Percentiles rank a stretch among this genome's conserved stretches.
phyloP scores from a whole-genome alignment of 2,888 invertebrate genomes.

The Chloroclystis v-ata region DNA sequence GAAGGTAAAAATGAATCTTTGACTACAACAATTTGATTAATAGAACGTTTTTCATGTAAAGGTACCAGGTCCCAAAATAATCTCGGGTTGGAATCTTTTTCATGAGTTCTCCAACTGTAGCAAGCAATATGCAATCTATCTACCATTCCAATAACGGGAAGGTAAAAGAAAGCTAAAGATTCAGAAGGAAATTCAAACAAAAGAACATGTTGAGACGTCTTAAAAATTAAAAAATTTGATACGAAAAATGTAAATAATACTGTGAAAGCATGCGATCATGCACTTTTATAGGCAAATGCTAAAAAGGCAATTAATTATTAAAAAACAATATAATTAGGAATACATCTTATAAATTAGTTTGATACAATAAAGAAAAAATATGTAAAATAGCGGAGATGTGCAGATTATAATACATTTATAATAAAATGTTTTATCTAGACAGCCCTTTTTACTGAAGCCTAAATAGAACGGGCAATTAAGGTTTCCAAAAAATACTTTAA shows the following conservation, averaged over 20 bases:
- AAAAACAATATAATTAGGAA: neutral
- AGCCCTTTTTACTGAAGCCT: neutral
- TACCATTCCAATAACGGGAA: constrained; percentile 19
- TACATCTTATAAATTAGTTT: constrained; percentile 3
- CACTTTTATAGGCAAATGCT: constrained; percentile 9
- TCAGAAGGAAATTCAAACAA: neutral
- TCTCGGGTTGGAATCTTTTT: too few relatives aligned
- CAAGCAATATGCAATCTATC: constrained; percentile 21
- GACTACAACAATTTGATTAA: too few relatives aligned
- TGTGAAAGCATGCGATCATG: constrained; percentile 19
- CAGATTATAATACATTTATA: constrained; percentile 7
- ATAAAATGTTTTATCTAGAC: neutral
- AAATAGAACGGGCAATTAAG: neutral
- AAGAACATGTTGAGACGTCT: neutral
- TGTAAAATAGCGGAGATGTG: constrained; percentile 8
- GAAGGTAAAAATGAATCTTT: too few relatives aligned
- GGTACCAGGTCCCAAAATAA: too few relatives aligned
- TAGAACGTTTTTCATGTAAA: too few relatives aligned
- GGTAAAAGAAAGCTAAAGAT: constrained; percentile 14
- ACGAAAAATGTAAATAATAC: neutral
- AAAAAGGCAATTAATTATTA: constrained; percentile 5
- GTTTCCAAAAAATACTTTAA: neutral
- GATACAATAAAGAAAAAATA: constrained; percentile 1
- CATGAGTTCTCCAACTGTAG: too few relatives aligned
- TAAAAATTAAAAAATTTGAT: neutral